phyloP scores from a whole-genome alignment of 2,888 invertebrate genomes.

The Oxystoma pomonae region DNA sequence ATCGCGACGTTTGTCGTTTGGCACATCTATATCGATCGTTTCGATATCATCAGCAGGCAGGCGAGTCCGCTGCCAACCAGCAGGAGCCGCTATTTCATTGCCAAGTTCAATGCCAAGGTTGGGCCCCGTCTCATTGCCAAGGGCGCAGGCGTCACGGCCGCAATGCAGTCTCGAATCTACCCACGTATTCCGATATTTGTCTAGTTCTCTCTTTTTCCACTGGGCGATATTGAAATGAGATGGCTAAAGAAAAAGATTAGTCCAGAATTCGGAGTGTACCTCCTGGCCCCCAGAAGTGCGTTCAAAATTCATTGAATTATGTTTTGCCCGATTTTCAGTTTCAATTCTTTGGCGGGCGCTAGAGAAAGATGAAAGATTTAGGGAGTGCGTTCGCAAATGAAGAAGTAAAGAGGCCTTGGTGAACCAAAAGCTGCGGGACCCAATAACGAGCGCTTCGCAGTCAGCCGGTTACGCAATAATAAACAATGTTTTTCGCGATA shows the following conservation, averaged over 20 bases:
- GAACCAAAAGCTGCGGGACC: neutral
- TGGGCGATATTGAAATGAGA: neutral
- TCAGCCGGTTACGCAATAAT: neutral
- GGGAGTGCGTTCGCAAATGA: neutral
- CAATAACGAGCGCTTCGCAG: neutral
- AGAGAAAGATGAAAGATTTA: neutral
- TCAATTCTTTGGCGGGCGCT: neutral
- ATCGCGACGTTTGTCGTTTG: no score
- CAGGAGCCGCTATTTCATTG: neutral
- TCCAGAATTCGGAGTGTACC: neutral
- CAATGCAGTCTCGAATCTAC: conserved; percentile 4
- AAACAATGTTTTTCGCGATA: neutral
- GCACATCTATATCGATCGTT: neutral
- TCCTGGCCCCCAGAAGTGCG: neutral
- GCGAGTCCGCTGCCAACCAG: neutral
- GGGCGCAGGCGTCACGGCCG: conserved; percentile 8
- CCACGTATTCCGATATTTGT: neutral
- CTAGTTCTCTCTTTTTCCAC: neutral
- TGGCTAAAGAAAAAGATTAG: neutral
- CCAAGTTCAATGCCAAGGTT: conserved; percentile 24
- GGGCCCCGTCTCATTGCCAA: conserved; percentile 1
- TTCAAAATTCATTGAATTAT: neutral
- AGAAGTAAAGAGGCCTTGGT: neutral
- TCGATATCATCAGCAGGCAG: neutral
- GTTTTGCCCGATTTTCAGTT: neutral